Evolutionary conservation across 2,888 invertebrate species (phyloP), one percentile per base, ranked within the genome.

Genomic region (Caenorhabditis angaria): DNA sequence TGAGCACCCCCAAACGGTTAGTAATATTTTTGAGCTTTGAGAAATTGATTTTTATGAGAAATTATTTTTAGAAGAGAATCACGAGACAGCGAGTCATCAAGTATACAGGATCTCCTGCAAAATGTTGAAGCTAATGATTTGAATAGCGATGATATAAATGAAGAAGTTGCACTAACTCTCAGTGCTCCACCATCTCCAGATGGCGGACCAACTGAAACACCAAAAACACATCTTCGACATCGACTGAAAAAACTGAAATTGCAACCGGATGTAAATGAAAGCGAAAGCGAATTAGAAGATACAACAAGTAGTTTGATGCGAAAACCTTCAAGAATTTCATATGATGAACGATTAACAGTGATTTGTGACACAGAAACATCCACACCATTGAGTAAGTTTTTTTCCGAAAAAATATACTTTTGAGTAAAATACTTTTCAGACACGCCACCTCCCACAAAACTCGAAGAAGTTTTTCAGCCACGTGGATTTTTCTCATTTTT

Each of bases 401-500:
- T 58, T 29, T 65, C 10, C 32, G 6, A 32, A 8, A 8, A 32
- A 8, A 8, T 32, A 5, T 5, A 32, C 5, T 8, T 32, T 32
- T 8, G 10, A 32, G 10, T 8, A 32, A 32, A 53, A 54, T 24
- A 22, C 48, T 22, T 61, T 74, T 48, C 57, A 75, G 74, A 70
- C 12, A 60, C 70, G 0, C 75, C 75, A 32, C 62, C 70, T 35
- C 66, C 70, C 67, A 1, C 54, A 57, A 41, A 41, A 2, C 60
- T 61, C 25, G 65, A 58, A 6, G 69, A 78, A 3, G 61, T 59
- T n/a, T 41, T 48, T 28, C 54, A 67, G 28, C 65, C 66, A 10
- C 62, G 63, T 35, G 73, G 78, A 0, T 77, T 84, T 47, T 76
- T 78, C 25, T 69, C 72, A n/a, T 85, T 83, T 54, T 81, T 85